Evolutionary conservation across 2,113 vertebrate species (phyloP), one percentile per base, ranked within the genome.

Genomic region (Andinoacara biseriatus): DNA sequence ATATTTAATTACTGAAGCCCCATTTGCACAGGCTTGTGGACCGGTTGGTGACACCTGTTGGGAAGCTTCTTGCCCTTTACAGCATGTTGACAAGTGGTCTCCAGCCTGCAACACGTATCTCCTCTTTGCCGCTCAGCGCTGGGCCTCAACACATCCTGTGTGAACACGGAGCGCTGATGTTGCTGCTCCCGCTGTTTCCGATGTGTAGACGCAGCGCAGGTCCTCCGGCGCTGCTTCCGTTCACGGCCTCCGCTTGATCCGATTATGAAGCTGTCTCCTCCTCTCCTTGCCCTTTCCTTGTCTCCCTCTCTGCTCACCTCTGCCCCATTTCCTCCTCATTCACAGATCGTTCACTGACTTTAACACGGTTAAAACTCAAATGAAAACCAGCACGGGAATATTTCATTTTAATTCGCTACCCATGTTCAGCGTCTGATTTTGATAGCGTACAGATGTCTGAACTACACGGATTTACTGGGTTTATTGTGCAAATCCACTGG

Each of bases 321-420:
- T 20, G 67, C 79, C 33, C 43, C 43, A 8, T 62, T 74, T 61
- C 46, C 35, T 65, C 22, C 17, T 54, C 31, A 10, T 60, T 80
- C 56, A 52, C 57, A 46, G 8, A 58, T 74, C 80, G 38, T 38
- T 57, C 1, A 5, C 49, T 60, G 60, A 57, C 38, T 63, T 82
- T 74, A 63, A n/a, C 49, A 62, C 58, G n/a, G 46, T 82, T 76
- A 52, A 83, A 77, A 49, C 38, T 59, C 26, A 52, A 83, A 49
- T 77, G 26, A 20, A 77, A 77, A 43, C 33, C 33, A 22, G 72
- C 74, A 40, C 40, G 33, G 52, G 31, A n/a, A 58, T 43, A 33
- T 76, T 76, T 8, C 0, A 0, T 54, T 72, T n/a, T 72, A 54
- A 52, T 54, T 46, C 46, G 20, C 10, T 18, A 54, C 17, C 24